phyloP scores from a whole-genome alignment of 2,113 vertebrate genomes.

The Halichoerus grypus region DNA sequence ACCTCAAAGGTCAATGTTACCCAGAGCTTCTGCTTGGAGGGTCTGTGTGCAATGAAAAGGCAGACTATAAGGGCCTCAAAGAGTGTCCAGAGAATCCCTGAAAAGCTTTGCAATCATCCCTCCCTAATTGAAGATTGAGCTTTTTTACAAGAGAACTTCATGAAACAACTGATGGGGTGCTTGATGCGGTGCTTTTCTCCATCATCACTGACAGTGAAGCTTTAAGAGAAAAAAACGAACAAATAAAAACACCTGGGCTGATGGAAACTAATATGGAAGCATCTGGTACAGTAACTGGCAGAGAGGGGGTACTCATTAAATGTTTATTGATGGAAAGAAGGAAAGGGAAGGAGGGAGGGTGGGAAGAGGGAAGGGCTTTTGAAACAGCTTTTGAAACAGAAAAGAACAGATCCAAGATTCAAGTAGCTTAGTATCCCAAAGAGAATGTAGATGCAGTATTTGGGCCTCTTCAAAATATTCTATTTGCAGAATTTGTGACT shows the following conservation, averaged over 20 bases:
- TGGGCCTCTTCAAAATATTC: neutral
- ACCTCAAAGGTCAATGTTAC: neutral
- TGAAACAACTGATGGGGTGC: neutral
- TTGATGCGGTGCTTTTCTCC: neutral
- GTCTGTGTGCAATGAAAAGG: neutral
- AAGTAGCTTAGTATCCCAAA: neutral
- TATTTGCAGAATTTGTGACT: constrained; percentile 45
- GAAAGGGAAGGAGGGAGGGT: neutral
- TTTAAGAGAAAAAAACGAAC: neutral
- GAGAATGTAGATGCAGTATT: neutral
- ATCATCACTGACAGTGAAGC: neutral
- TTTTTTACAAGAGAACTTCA: neutral
- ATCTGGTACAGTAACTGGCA: neutral
- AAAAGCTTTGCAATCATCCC: neutral
- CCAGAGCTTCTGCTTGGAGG: neutral
- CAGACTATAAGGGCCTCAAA: neutral
- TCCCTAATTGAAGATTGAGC: neutral
- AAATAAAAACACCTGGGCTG: neutral
- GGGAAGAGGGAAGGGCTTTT: neutral
- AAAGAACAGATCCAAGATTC: neutral
- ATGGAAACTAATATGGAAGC: neutral
- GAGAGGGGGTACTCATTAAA: neutral
- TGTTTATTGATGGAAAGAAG: neutral
- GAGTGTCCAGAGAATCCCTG: neutral
- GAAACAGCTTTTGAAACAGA: neutral